Conservation (phyloP, 2,113 vertebrate genomes). For the Crotalus helleri region DNA sequence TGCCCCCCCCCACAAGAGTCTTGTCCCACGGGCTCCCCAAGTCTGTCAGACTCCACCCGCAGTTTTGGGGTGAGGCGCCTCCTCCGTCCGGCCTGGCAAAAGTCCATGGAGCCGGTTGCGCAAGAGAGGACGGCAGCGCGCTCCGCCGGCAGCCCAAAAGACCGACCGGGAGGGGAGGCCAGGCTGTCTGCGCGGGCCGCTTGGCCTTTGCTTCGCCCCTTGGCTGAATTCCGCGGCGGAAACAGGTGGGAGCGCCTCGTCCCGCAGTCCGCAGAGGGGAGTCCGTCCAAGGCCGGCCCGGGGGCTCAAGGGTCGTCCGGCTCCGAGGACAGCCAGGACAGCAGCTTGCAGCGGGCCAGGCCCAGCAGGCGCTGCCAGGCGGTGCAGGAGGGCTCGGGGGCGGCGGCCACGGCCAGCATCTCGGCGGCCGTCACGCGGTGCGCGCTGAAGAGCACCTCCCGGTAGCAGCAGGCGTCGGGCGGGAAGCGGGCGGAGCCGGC, state of each 20-base stretch:
- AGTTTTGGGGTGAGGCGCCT: too few relatives aligned
- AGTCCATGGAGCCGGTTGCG: too few relatives aligned
- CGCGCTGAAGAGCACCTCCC: constrained; percentile 76
- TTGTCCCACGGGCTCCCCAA: not conserved
- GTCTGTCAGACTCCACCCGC: not conserved
- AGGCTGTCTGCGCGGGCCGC: too few relatives aligned
- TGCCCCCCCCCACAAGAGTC: too few relatives aligned
- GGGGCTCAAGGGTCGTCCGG: too few relatives aligned
- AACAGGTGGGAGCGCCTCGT: too few relatives aligned
- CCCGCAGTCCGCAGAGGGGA: not conserved
- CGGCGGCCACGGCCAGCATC: constrained; percentile 73
- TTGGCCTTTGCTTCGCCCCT: too few relatives aligned
- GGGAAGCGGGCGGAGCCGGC: constrained; percentile 75
- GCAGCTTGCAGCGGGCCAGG: constrained; percentile 71
- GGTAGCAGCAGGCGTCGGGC: constrained; percentile 81
- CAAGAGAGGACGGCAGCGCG: too few relatives aligned
- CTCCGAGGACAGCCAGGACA: not conserved
- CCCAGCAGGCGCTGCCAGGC: constrained; percentile 72
- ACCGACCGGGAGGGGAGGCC: too few relatives aligned
- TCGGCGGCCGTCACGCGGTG: constrained; percentile 72
- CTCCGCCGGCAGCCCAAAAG: too few relatives aligned
- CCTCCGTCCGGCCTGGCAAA: too few relatives aligned
- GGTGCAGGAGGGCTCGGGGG: constrained; percentile 66
- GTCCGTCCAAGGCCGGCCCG: not conserved
- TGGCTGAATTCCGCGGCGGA: too few relatives aligned